Evolutionary conservation across 2,797 vertebrate genomes (phyloP), one percentile per base, ranked within the genome.

Genomic region (Nannoperca obscura): DNA sequence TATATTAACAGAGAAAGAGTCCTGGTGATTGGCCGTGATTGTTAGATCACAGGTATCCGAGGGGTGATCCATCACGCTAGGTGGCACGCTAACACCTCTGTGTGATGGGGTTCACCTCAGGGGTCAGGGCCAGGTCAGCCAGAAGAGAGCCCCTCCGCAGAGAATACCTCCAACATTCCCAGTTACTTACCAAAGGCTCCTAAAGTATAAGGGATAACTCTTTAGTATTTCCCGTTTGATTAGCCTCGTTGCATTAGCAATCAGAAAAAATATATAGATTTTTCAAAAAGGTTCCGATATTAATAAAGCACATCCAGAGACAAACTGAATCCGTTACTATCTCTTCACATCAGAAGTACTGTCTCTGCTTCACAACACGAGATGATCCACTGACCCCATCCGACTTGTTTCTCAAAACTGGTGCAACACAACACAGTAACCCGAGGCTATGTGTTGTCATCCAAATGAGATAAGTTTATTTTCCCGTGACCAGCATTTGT

Each of bases 401-500:
- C 78, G 60, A 81, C 90, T 91, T 89, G 84, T 86, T 92, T 91
- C 91, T 91, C 88, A 88, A 92, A 95, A 92, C 92, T 95, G 95
- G 95, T 94, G 92, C 95, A 95, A 94, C 89, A 92, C 94, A 93
- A 89, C 91, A 86, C 91, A 90, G 89, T 94, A 94, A 95, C 96
- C 95, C 40, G 94, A 96, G 96, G 97, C 95, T 93, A 95, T 89
- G 94, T 95, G 95, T 97, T 97, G 96, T 97, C 96, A 97, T 96
- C 96, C 96, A 96, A 97, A 96, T 96, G 93, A 97, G 96, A 97
- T 96, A 97, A 97, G 96, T 97, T 97, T 97, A 97, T 97, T 97
- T 97, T 96, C 95, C 92, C 93, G 77, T 92, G 91, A 93, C 85
- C 88, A 93, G 96, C 96, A 97, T 97, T 97, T 97, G 96, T 97